Evolutionary conservation across 2,797 vertebrate species (phyloP), one percentile per base, ranked within the genome.

Genomic region (Okamejei kenojei): DNA sequence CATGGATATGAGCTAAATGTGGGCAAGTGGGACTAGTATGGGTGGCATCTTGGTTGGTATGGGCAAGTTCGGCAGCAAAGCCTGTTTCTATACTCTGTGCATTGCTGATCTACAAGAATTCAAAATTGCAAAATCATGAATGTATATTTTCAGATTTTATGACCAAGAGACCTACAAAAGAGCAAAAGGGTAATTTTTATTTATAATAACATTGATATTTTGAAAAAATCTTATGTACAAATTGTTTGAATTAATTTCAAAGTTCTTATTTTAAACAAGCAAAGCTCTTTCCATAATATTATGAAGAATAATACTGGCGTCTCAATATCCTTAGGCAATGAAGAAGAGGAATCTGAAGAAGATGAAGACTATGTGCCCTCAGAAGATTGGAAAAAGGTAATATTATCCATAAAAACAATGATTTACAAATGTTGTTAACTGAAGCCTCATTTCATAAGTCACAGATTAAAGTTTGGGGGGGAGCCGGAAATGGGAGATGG

Each of bases 351-450:
- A 95, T 99, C 99, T 0, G 99, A 99, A 95, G 98, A 99, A 96
- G 99, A 99, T 95, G 98, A 99, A 96, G 98, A 99, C 96, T 99
- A 99, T 94, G 96, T 99, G 96, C 99, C 99, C 71, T 99, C 98
- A 94, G 99, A 99, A 95, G 98, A 99, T 93, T 99, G 99, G 99
- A 99, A 99, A 96, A 99, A 99, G 97, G 99, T 99, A 96, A 93
- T 10, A 32, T 54, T 92, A 74, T 74, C 0, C 21, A 7, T 45
- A 23, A 35, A 74, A 45, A 10, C 68, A 38, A 21, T 90, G 68
- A 23, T 26, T 21, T 45, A 45, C 13, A 74, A 26, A 29, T 74
- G 29, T 29, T 54, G 65, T 9, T 61, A n/a, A 13, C 58, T 88
- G 11, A 13, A 65, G 10, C 5, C 10, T 11, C 73, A 26, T 76